Evolutionary conservation across 2,113 vertebrate species (phyloP).

Genomic region (Rhea americana): DNA sequence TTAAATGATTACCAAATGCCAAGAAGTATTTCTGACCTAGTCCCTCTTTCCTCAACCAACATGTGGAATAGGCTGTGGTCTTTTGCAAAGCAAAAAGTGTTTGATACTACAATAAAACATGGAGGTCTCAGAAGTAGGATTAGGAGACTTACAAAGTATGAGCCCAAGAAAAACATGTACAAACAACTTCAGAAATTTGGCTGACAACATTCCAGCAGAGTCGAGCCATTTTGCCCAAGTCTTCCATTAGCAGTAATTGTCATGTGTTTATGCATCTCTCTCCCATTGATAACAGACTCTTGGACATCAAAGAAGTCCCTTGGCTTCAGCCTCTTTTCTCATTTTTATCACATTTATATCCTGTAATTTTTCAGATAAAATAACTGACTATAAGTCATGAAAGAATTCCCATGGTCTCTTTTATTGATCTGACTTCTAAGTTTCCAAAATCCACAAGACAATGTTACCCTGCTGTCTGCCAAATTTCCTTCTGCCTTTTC

Average conservation of each 20-base stretch:
- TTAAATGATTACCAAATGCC: background rate
- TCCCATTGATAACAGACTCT: conserved; percentile 62
- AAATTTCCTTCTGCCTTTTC: conserved; percentile 25
- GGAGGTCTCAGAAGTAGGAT: background rate
- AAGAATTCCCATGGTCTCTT: background rate
- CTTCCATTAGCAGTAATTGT: conserved; percentile 55
- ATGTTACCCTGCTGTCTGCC: background rate
- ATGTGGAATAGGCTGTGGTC: fast-evolving
- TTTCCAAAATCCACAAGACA: background rate
- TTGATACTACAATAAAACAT: background rate
- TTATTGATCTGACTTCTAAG: background rate
- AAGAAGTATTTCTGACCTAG: background rate
- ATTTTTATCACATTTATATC: conserved; percentile 51
- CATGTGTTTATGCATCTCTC: conserved; percentile 60
- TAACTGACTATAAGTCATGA: conserved; percentile 1
- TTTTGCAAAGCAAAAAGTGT: background rate
- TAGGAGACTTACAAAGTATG: background rate
- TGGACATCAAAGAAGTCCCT: conserved; percentile 64
- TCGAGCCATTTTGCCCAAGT: conserved; percentile 13
- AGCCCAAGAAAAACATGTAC: background rate
- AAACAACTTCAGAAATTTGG: background rate
- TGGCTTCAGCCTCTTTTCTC: conserved; percentile 1
- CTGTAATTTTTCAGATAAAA: conserved; percentile 21
- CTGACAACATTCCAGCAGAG: conserved; percentile 15
- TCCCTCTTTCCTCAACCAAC: background rate